Percentiles rank a stretch among this genome's conserved stretches.
phyloP scores from a whole-genome alignment of 2,797 vertebrate species.

The Crax fasciolata region DNA sequence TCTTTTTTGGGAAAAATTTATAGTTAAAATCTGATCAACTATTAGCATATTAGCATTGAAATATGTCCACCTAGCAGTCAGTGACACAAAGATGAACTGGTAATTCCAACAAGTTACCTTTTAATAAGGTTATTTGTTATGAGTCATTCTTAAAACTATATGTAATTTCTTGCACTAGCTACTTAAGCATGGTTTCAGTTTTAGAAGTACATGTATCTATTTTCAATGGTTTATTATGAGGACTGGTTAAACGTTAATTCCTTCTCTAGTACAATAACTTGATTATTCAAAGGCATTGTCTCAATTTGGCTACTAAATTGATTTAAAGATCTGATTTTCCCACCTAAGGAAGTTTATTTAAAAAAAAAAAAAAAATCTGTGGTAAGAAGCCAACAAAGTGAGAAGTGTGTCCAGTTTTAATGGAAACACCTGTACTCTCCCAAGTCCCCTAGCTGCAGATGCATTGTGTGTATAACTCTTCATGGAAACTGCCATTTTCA shows the following conservation, averaged over 20 bases:
- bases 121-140: constrained; percentile 16
- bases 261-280: constrained; percentile 50
- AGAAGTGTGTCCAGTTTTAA: neutral
- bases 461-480: neutral
- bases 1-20: neutral
- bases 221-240: constrained; percentile 68
- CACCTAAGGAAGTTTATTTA: neutral
- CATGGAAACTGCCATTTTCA: neutral
- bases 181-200: constrained; percentile 15
- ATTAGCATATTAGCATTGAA: constrained; percentile 20
- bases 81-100: neutral
- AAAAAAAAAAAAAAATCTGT: neutral
- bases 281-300: constrained; percentile 18
- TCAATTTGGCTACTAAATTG: constrained; percentile 33
- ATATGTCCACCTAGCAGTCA: neutral
- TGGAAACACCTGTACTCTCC: constrained; percentile 31
- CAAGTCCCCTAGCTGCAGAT: neutral
- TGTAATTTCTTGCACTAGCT: constrained; percentile 66
- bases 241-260: constrained; percentile 48
- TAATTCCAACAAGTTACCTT: neutral
- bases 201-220: constrained; percentile 53
- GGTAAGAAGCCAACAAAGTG: neutral
- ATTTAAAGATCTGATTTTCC: constrained; percentile 14
- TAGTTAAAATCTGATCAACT: constrained; percentile 11
- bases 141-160: neutral